Percentiles rank a stretch among this genome's conserved stretches.
Evolutionary conservation across 2,113 vertebrate species (phyloP).

Genomic region (Paralichthys olivaceus): DNA sequence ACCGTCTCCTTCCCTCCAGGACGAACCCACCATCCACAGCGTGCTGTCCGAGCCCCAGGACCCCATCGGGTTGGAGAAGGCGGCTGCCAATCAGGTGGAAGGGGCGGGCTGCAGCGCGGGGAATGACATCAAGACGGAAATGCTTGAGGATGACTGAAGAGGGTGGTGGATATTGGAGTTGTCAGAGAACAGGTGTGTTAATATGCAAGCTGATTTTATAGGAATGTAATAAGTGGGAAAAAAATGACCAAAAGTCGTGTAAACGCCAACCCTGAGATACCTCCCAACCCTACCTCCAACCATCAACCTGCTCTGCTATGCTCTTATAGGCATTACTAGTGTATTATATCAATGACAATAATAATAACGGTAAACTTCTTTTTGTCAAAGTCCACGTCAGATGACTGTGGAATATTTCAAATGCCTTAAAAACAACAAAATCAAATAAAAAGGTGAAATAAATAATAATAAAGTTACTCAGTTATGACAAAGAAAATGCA

Average conservation of each 20-base stretch:
- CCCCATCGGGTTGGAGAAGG: conserved; percentile 93
- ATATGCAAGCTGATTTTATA: conserved; percentile 76
- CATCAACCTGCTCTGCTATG: conserved; percentile 69
- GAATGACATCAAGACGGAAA: conserved; percentile 95
- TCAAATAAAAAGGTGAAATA: conserved; percentile 7
- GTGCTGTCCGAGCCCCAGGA: conserved; percentile 88
- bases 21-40: conserved; percentile 91
- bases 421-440: conserved; percentile 14
- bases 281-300: conserved; percentile 78
- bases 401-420: conserved; percentile 41
- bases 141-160: conserved; percentile 93
- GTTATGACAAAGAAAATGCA: not conserved
- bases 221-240: conserved; percentile 65
- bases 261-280: conserved; percentile 73
- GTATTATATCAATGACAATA: conserved; percentile 36
- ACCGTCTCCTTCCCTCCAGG: conserved; percentile 82
- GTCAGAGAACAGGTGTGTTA: conserved; percentile 60
- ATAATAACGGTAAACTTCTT: conserved; percentile 31
- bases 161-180: not conserved
- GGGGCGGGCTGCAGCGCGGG: conserved; percentile 45
- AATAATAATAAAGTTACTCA: not conserved
- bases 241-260: conserved; percentile 73
- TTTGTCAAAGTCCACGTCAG: conserved; percentile 39
- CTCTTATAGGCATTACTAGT: conserved; percentile 63
- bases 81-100: conserved; percentile 84